Conservation (phyloP, 2,888 invertebrate species). For the Cabera pusaria region DNA sequence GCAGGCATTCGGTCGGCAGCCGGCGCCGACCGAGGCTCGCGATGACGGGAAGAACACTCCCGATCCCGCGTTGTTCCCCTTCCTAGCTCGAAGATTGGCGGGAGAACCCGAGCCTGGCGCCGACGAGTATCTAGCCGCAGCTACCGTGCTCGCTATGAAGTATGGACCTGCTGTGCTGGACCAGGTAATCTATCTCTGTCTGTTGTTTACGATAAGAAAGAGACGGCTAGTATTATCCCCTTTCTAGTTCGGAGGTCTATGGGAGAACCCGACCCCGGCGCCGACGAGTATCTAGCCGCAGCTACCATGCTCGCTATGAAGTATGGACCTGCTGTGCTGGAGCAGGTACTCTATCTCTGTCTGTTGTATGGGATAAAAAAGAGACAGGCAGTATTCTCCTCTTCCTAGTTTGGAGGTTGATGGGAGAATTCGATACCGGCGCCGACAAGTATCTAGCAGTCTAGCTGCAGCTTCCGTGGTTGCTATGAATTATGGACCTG, state of each 20-base stretch:
- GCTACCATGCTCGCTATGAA: slow-evolving; percentile 95
- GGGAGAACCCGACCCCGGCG: slow-evolving; percentile 66
- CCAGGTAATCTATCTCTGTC: no score
- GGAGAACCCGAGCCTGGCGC: slow-evolving; percentile 73
- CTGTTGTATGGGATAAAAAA: no score
- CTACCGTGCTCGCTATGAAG: slow-evolving; percentile 94
- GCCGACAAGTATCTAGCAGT: no score
- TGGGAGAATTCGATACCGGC: no score
- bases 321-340: slow-evolving; percentile 89
- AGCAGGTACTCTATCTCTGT: no score
- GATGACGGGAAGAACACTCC: slow-evolving; percentile 73
- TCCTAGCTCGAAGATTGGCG: slow-evolving; percentile 88
- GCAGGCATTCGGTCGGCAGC: slow-evolving; percentile 95
- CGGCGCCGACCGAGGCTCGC: slow-evolving; percentile 83
- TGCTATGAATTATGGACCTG: no score
- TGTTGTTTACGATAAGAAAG: no score
- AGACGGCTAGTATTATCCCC: no score
- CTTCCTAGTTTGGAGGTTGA: no score
- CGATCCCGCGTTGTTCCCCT: slow-evolving; percentile 92
- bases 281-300: slow-evolving; percentile 92
- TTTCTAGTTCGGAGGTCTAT: slow-evolving; percentile 89
- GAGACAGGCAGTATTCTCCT: no score
- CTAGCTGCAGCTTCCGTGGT: no score
- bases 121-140: slow-evolving; percentile 92
- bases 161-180: slow-evolving; percentile 89